Conservation (phyloP, 2,888 invertebrate genomes). For the Thalpophila matura region DNA sequence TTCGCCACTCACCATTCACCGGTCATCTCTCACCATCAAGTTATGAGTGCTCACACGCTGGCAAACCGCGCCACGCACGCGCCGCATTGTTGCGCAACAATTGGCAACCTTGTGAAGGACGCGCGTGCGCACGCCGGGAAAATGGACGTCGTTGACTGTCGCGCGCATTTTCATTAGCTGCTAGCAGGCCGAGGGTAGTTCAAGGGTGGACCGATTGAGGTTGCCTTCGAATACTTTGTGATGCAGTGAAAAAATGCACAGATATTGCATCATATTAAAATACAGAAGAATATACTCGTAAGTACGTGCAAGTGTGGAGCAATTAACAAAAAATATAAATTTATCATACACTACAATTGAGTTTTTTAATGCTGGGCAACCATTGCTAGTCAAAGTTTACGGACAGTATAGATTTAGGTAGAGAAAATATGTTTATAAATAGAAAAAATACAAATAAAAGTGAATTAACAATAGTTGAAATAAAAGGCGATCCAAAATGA, state of each 20-base stretch:
- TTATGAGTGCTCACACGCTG: conserved; percentile 20
- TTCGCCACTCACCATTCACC: neutral
- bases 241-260: conserved; percentile 15
- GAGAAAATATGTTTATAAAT: too few species aligned
- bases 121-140: conserved; percentile 77
- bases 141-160: conserved; percentile 66
- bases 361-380: too few species aligned
- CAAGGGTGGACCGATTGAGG: conserved; percentile 57
- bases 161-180: conserved; percentile 72
- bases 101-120: conserved; percentile 87
- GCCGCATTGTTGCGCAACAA: conserved; percentile 70
- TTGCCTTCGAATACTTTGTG: conserved; percentile 14
- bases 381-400: too few species aligned
- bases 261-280: conserved; percentile 16
- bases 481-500: too few species aligned
- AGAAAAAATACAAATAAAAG: too few species aligned
- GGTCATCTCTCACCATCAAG: conserved; percentile 5
- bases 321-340: too few species aligned
- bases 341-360: too few species aligned
- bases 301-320: too few species aligned
- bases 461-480: too few species aligned
- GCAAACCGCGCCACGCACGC: conserved; percentile 27
- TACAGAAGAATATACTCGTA: too few species aligned
- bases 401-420: too few species aligned
- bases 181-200: conserved; percentile 63